Evolutionary conservation across 2,888 invertebrate genomes (phyloP).

Genomic region (Mycalesis mineus): DNA sequence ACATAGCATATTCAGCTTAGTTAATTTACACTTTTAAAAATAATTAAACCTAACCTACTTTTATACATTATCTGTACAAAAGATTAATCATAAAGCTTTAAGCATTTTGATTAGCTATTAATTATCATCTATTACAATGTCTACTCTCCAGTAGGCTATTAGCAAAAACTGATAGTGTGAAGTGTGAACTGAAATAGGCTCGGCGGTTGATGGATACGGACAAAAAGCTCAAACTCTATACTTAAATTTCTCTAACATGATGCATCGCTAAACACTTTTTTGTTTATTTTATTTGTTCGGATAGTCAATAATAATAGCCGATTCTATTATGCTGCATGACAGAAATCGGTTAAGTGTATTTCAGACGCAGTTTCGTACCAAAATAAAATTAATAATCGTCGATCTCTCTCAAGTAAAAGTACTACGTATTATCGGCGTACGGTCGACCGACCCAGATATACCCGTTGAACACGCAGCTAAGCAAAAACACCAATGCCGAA

Average conservation of each 20-base stretch:
- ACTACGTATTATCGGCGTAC: slow-evolving; percentile 59
- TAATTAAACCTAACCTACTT: too few relatives aligned
- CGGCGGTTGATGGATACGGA: background rate
- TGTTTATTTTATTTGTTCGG: slow-evolving; percentile 36
- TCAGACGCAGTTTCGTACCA: slow-evolving; percentile 35
- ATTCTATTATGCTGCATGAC: slow-evolving; percentile 27
- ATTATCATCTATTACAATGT: background rate
- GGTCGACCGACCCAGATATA: slow-evolving; percentile 63
- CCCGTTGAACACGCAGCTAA: slow-evolving; percentile 38
- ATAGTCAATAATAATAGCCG: slow-evolving; percentile 33
- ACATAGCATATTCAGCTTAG: too few relatives aligned
- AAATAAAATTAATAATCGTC: slow-evolving; percentile 52
- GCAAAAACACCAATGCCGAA: slow-evolving; percentile 59
- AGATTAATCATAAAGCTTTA: too few relatives aligned
- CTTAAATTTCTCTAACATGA: slow-evolving; percentile 21
- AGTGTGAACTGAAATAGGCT: background rate
- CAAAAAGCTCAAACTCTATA: background rate
- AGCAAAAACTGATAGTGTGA: background rate
- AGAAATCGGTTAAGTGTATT: slow-evolving; percentile 32
- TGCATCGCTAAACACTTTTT: slow-evolving; percentile 14
- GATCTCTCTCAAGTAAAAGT: slow-evolving; percentile 69
- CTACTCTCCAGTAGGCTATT: background rate
- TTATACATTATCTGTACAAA: too few relatives aligned
- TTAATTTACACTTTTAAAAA: too few relatives aligned
- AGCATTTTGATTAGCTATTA: background rate